phyloP scores from a whole-genome alignment of 2,888 invertebrate species.

The Leucophenga maculata region DNA sequence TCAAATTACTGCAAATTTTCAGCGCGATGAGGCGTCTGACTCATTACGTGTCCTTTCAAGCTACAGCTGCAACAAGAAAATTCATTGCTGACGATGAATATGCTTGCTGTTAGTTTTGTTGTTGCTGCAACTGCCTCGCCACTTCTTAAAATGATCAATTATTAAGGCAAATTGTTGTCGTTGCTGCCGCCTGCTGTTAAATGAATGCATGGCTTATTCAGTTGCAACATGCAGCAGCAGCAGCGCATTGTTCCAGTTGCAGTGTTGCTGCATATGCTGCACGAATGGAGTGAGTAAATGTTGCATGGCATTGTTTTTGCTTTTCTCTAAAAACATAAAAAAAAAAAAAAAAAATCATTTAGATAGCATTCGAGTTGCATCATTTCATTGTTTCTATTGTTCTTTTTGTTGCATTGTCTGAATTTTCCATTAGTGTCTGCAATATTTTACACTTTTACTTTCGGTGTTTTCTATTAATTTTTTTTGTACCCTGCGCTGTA shows the following conservation, averaged over 20 bases:
- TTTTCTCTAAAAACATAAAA: not conserved
- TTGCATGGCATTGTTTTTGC: not conserved
- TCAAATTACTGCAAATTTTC: constrained; percentile 59
- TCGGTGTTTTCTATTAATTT: no score
- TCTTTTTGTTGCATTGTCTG: no score
- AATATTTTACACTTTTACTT: no score
- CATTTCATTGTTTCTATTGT: no score
- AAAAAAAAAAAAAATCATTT: no score
- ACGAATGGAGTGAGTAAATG: not conserved
- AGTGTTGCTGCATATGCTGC: no score
- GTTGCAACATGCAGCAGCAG: not conserved
- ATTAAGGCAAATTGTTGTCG: constrained; percentile 4
- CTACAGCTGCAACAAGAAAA: constrained; percentile 33
- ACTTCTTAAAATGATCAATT: constrained; percentile 18
- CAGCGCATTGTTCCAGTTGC: not conserved
- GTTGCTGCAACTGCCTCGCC: constrained; percentile 7
- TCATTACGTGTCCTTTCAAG: constrained; percentile 46
- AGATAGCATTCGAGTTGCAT: no score
- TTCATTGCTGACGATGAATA: constrained; percentile 11
- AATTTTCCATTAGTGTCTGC: no score
- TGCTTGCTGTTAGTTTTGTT: constrained; percentile 25
- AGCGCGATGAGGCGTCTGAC: constrained; percentile 44
- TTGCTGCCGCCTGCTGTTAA: not conserved
- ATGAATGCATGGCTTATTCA: no score
- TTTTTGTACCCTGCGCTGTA: no score